These are phyloP conservation scores for Ctenoplectra terminalis DNA, from an alignment of 1,140 invertebrate species.

Conservation along the genomic window DNA sequence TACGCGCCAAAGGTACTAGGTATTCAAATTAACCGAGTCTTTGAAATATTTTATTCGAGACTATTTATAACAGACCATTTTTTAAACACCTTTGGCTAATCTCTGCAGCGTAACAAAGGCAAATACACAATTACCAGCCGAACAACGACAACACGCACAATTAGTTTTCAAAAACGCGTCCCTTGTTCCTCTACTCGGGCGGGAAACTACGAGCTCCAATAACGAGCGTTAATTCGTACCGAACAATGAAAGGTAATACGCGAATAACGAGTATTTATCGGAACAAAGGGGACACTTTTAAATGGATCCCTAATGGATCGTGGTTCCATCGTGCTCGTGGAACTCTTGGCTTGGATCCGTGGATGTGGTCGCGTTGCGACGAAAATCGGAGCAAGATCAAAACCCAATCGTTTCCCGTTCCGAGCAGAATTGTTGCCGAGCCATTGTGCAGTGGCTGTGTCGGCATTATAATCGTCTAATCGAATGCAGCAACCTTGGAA, in stretches of 20 bases:
- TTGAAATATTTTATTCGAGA: too few species aligned
- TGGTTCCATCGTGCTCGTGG: neutral
- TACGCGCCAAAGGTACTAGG: too few species aligned
- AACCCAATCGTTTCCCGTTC: neutral
- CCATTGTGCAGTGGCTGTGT: neutral
- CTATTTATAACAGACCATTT: too few species aligned
- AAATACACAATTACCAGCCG: neutral
- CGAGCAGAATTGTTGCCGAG: neutral
- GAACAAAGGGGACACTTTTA: constrained; percentile 34
- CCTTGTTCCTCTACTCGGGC: neutral
- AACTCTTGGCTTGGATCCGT: too few species aligned
- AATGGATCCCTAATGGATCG: constrained; percentile 33
- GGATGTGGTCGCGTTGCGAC: too few species aligned
- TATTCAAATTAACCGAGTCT: too few species aligned
- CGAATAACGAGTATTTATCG: constrained; percentile 31
- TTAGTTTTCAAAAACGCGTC: neutral
- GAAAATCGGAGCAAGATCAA: constrained; percentile 3
- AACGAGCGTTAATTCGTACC: constrained; percentile 31
- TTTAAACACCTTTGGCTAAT: neutral
- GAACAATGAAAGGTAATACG: constrained; percentile 31
- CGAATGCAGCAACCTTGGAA: constrained; percentile 43
- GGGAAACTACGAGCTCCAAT: neutral
- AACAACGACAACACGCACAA: neutral
- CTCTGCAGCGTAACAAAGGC: neutral
- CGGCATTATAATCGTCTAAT: constrained; percentile 20